A percentile compares a stretch with the other conserved stretches of the same genome.
Conservation (phyloP, 2,113 vertebrate species). For the Lonchura striata region DNA sequence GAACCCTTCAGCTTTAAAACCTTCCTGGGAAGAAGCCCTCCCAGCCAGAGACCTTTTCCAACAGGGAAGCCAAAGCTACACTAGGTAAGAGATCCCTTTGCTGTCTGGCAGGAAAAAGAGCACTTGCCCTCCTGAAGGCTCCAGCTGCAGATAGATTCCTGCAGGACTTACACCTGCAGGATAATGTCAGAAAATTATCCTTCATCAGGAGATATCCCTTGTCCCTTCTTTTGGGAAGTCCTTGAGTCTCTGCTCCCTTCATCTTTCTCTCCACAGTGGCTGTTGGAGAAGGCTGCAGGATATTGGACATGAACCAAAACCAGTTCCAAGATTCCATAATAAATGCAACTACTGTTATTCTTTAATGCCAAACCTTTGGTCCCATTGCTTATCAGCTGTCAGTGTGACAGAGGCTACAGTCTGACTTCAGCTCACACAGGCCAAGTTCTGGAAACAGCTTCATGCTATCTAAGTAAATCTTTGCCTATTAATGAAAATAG, state of each 20-base stretch:
- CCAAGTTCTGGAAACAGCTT: neutral
- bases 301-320: neutral
- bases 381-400: neutral
- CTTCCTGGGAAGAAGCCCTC: neutral
- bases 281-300: neutral
- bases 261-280: neutral
- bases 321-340: neutral
- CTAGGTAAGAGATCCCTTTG: neutral
- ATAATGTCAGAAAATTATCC: conserved; percentile 24
- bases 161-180: neutral
- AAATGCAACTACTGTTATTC: neutral
- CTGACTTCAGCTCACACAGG: neutral
- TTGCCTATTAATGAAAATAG: neutral
- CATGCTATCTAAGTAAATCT: neutral
- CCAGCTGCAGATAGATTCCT: neutral
- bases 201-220: neutral
- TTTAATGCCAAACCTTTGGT: neutral
- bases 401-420: neutral
- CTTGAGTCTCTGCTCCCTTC: neutral
- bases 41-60: neutral
- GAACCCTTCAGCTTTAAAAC: neutral
- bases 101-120: neutral
- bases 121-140: neutral
- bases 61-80: neutral
- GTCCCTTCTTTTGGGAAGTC: neutral